Percentiles rank a stretch among this genome's conserved stretches.
Evolutionary conservation across 2,797 vertebrate genomes (phyloP).

Genomic region (Sus cebifrons): DNA sequence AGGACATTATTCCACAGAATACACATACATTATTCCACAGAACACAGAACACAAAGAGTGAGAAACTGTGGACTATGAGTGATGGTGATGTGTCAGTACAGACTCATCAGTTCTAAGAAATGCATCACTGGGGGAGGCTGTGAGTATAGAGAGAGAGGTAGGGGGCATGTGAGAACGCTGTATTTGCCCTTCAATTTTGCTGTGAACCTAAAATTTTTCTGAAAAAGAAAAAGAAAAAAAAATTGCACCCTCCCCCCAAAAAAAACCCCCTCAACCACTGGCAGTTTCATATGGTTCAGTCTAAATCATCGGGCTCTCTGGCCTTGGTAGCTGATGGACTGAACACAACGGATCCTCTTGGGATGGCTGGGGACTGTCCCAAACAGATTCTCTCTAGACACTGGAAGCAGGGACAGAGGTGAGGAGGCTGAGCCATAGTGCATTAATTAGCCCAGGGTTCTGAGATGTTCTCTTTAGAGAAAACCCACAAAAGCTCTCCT

Average conservation of each 20-base stretch:
- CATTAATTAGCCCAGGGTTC: not conserved
- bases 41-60: not conserved
- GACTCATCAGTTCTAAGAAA: not conserved
- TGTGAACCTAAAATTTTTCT: conserved; percentile 28
- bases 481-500: not conserved
- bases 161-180: not conserved
- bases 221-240: not conserved
- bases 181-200: not conserved
- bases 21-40: not conserved
- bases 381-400: not conserved
- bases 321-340: fast-evolving
- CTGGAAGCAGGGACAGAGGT: not conserved
- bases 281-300: not conserved
- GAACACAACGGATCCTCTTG: fast-evolving
- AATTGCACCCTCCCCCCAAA: not conserved
- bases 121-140: not conserved
- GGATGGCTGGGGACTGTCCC: not conserved
- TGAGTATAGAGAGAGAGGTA: not conserved
- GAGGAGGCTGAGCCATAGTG: not conserved
- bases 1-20: too few species aligned
- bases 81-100: not conserved
- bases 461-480: not conserved
- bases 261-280: not conserved
- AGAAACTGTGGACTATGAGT: not conserved
- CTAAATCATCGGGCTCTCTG: not conserved